Base-by-base conservation (phyloP, 1,140 invertebrate species). In the Telenomus remus region DNA sequence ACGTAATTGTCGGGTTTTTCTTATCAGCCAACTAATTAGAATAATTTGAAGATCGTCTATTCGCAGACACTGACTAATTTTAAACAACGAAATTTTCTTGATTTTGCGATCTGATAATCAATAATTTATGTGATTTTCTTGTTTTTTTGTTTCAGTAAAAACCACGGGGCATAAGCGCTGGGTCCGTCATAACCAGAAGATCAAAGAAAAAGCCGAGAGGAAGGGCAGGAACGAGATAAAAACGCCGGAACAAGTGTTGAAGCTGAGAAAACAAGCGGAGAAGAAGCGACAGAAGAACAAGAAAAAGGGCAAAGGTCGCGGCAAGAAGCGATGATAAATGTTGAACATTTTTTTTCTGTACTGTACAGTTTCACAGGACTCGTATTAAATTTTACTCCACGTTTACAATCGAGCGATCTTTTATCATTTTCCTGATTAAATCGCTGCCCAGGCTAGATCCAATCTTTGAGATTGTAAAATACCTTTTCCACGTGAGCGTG, bases 161-260 rank as follows among this genome's bases (percentile, higher is more conserved):
- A 86, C 87, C 0, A 82, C 83, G 50, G 84, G 87, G 0, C 88
- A 90, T 34, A 90, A 90, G 5, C 90, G 89, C 68, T 91, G 91
- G 89, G 90, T 88, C 0, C 88, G 90, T 15, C 90, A 93, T 55
- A 92, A 92, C 81, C 88, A 89, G 35, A 92, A 92, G 70, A 35
- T 91, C 0, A 90, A 90, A 71, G 81, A 84, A 9, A 90, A 90
- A 81, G 8, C 16, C 4, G 6, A n/a, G 2, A 53, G 11, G 7
- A 56, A 56, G 46, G 64, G 84, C 19, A 84, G 77, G 51, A 85
- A 81, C 33, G 93, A 94, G 80, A 51, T 95, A 37, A 93, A 91
- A 76, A 89, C 84, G 13, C 90, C 91, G 0, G 93, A 94, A 60
- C 91, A 94, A 80, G 93, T 95, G 64, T 80, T 94, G 2, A 95